Percentiles rank a stretch among this genome's conserved stretches.
Conservation (phyloP, 64 coral and sea anemone genomes). For the Exaiptasia diaphana region DNA sequence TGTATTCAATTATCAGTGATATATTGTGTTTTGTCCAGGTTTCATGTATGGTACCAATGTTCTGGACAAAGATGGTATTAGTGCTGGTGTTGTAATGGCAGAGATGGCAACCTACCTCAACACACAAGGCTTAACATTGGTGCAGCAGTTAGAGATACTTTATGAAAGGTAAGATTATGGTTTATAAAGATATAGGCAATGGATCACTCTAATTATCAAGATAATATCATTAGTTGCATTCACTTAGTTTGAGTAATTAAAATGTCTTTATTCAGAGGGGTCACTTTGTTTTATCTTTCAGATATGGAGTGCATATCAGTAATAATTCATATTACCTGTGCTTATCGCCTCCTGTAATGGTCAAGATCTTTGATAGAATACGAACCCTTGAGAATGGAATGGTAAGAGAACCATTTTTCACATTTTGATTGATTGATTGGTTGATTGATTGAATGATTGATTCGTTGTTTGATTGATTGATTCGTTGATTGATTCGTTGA, state of each 20-base stretch:
- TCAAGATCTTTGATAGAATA: slow-evolving; percentile 77
- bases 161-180: slow-evolving; percentile 62
- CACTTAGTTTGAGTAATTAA: background rate
- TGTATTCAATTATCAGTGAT: too few relatives aligned
- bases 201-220: too few relatives aligned
- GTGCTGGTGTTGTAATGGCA: slow-evolving; percentile 84
- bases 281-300: slow-evolving; percentile 19
- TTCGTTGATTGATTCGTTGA: too few relatives aligned
- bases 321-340: slow-evolving; percentile 86
- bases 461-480: too few relatives aligned
- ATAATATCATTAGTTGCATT: background rate
- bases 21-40: slow-evolving; percentile 10
- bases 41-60: slow-evolving; percentile 98
- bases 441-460: too few relatives aligned
- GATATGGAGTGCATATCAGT: slow-evolving; percentile 81
- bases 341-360: slow-evolving; percentile 65
- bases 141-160: slow-evolving; percentile 72
- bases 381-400: slow-evolving; percentile 71
- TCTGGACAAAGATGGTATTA: slow-evolving; percentile 95
- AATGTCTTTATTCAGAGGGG: too few relatives aligned
- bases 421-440: too few relatives aligned
- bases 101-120: slow-evolving; percentile 86
- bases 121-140: slow-evolving; percentile 66
- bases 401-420: slow-evolving; percentile 33
- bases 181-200: too few relatives aligned